Base-by-base conservation (phyloP, 2,797 vertebrate species). In the Naso thynnoides region DNA sequence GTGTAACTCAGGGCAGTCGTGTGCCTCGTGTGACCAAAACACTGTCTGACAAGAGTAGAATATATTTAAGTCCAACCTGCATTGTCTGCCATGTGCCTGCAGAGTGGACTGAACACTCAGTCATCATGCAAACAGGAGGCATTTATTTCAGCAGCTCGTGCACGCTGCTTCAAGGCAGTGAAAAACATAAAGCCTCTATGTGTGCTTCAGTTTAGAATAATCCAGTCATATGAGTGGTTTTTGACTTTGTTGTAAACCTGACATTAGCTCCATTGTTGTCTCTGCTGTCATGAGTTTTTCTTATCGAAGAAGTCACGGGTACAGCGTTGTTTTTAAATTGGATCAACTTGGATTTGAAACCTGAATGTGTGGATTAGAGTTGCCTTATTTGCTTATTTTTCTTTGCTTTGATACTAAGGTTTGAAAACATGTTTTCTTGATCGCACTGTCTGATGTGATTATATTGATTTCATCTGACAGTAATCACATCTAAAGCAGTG, bases 211-310 rank as follows among this genome's bases (percentile, higher is more conserved):
- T 80, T 53, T 67, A 23, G 44, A 50, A 64, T 86, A 84, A 83
- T 89, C 79, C 79, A 59, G 73, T 91, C 87, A 83, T 73, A 79
- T 87, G 89, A 88, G 71, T n/a, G 27, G 21, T 59, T 86, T 85
- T 58, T 90, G 74, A 85, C 82, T 90, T 62, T 67, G 54, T 11
- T 45, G 26, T 66, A 33, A 76, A 63, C 31, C 23, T 18, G 27
- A 84, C 82, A 75, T 87, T 58, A 62, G 52, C 53, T 44, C 65
- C 58, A 62, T 90, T 89, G 88, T 90, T 39, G 84, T 55, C 53
- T 59, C 68, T 5, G 52, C 59, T 66, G 78, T 84, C 73, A 82
- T 83, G 82, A 63, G 81, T 83, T 77, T 73, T 39, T 75, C 54
- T 52, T 2, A 0, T 21, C 5, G 13, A 21, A n/a, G 38, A 52